Evolutionary conservation across 1,140 invertebrate species (phyloP), one percentile per base, ranked within the genome.

Genomic region (Galleria mellonella): DNA sequence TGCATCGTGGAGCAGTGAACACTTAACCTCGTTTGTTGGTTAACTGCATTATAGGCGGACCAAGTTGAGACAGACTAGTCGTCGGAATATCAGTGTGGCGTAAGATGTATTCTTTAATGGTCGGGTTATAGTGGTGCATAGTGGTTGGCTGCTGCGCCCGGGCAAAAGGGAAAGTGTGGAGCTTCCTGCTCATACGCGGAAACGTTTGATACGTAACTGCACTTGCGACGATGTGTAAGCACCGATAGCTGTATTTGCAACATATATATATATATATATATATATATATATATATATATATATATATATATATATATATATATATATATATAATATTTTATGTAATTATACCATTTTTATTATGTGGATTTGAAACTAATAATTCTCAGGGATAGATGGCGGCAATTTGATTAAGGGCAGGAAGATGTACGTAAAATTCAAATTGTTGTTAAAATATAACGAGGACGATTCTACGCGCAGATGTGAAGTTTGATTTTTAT

Each of bases 81-180:
- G 40, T 32, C 37, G 32, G 36, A 32, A 27, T 28, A 8, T 17
- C 4, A 28, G 47, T 57, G 5, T 38, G 23, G 41, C 36, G 45
- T 28, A 48, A 43, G 57, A 59, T 52, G 50, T 43, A 28, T 13
- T 38, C 46, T 44, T 29, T 13, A 57, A 54, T 58, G 56, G 73
- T 58, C 49, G 72, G 63, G 49, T 75, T 70, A 74, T 71, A 70
- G 41, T 62, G 66, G 66, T 79, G 64, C 68, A 74, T 71, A 69
- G 62, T 61, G 64, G 59, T 69, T 62, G 78, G 75, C 77, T 82
- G 79, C 75, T 81, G 79, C 68, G 75, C 72, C 58, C 68, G 61
- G 75, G 81, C 74, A 81, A 84, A 84, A 84, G 81, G 75, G 81
- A 84, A 84, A 84, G 81, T 84, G 70, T 47, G 58, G 30, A 46